Conservation (phyloP, 2,888 invertebrate genomes). For the Empis stercorea region DNA sequence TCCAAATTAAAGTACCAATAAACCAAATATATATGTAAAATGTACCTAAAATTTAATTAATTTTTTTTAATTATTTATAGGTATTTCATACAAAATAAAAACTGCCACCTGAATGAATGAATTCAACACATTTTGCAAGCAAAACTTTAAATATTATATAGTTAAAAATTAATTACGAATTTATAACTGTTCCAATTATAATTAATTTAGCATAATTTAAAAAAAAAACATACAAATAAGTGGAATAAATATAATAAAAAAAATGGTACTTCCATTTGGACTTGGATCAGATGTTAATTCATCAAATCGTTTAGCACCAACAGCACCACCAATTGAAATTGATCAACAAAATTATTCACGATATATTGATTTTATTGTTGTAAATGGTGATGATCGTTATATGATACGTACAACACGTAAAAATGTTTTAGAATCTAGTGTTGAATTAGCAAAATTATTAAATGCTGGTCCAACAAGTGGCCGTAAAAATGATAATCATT, state of each 20-base stretch:
- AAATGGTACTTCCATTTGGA: conserved; percentile 34
- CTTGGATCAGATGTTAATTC: conserved; percentile 26
- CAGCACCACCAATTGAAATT: conserved; percentile 31
- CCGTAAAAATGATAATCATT: conserved; percentile 34
- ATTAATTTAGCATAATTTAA: neutral
- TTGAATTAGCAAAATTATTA: conserved; percentile 33
- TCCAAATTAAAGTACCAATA: too few species aligned
- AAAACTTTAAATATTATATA: too few species aligned
- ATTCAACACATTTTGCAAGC: too few species aligned
- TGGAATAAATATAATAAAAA: conserved; percentile 1
- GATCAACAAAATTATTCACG: conserved; percentile 24
- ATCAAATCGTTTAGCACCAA: conserved; percentile 19
- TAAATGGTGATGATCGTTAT: conserved; percentile 34
- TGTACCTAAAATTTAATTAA: too few species aligned
- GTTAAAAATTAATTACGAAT: neutral
- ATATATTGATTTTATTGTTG: conserved; percentile 34
- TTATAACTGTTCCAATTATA: too few species aligned
- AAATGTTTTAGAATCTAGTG: conserved; percentile 31
- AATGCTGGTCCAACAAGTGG: conserved; percentile 34
- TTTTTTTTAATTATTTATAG: too few species aligned
- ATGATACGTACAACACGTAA: conserved; percentile 34
- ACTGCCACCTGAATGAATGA: too few species aligned
- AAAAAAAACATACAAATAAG: neutral
- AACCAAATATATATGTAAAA: too few species aligned
- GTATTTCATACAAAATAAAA: too few species aligned